These are phyloP conservation scores for Atherix ibis DNA, from an alignment of 2,888 invertebrate species.

Conservation along the genomic window DNA sequence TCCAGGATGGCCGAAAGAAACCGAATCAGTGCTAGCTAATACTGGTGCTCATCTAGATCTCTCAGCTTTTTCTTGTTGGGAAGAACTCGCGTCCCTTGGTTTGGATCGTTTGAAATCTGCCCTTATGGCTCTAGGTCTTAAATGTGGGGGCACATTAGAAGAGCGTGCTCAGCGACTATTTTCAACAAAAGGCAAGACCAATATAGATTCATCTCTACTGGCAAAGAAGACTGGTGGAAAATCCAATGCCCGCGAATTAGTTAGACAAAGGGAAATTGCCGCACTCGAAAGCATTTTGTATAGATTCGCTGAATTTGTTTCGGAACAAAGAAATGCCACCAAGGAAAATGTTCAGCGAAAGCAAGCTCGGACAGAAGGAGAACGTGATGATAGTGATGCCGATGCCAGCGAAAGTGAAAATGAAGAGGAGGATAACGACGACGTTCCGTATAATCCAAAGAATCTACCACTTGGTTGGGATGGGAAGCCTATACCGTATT, in stretches of 20 bases:
- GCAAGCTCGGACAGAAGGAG: conserved; percentile 89
- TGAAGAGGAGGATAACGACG: conserved; percentile 81
- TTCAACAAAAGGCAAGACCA: conserved; percentile 87
- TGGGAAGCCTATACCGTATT: conserved; percentile 90
- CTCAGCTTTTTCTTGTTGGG: conserved; percentile 95
- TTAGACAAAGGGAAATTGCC: conserved; percentile 74
- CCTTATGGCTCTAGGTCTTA: conserved; percentile 86
- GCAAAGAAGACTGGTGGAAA: conserved; percentile 68
- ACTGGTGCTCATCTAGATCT: conserved; percentile 94
- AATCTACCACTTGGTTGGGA: conserved; percentile 99
- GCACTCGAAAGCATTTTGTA: conserved; percentile 81
- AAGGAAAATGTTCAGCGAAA: conserved; percentile 98
- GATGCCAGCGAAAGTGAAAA: conserved; percentile 67
- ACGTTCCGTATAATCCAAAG: conserved; percentile 98
- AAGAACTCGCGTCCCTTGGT: conserved; percentile 92
- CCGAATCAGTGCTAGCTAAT: conserved; percentile 81
- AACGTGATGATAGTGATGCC: conserved; percentile 80
- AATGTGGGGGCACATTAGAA: conserved; percentile 96
- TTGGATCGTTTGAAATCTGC: conserved; percentile 95
- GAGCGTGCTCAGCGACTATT: conserved; percentile 94
- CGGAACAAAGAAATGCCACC: conserved; percentile 75
- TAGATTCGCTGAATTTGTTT: conserved; percentile 66
- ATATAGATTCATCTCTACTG: conserved; percentile 78
- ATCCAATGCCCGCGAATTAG: conserved; percentile 34
- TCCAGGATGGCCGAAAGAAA: conserved; percentile 96